phyloP scores from a whole-genome alignment of 30 jellyfish, hydroid and myxozoan genomes.

The Nemopilema nomurai region DNA sequence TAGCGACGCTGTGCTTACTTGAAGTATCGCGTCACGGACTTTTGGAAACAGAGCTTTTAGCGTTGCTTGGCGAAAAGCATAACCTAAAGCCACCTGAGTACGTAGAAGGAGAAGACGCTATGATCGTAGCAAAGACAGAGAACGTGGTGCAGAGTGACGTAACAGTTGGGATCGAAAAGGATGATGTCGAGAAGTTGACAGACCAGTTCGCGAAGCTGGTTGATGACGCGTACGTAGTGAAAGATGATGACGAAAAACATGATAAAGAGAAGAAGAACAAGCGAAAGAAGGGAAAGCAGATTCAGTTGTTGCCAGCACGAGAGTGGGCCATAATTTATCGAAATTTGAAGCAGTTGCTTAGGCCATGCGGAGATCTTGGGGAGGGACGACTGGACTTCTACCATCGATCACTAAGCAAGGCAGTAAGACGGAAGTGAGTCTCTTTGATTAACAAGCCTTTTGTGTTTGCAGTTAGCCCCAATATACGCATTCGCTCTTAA shows the following conservation, averaged over 20 bases:
- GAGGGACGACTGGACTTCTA: constrained; percentile 97
- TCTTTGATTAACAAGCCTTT: no score
- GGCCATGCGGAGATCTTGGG: constrained; percentile 98
- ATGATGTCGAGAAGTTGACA: constrained; percentile 84
- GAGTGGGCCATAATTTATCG: constrained; percentile 97
- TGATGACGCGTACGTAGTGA: constrained; percentile 84
- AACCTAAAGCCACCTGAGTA: constrained; percentile 51
- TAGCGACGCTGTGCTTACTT: constrained; percentile 90
- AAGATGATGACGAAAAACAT: constrained; percentile 57
- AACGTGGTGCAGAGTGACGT: constrained; percentile 49
- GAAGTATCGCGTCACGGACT: constrained; percentile 99
- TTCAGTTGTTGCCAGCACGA: constrained; percentile 84
- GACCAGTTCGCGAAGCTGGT: constrained; percentile 82
- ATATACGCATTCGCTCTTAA: no score
- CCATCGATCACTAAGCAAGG: constrained; percentile 97
- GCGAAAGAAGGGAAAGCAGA: constrained; percentile 72
- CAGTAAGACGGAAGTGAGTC: constrained; percentile 90
- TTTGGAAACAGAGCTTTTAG: constrained; percentile 88
- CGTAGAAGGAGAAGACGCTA: constrained; percentile 80
- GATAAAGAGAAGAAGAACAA: constrained; percentile 47
- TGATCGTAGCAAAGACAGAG: constrained; percentile 67
- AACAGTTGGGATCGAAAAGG: constrained; percentile 66
- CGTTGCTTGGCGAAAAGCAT: constrained; percentile 78
- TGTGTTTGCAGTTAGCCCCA: no score
- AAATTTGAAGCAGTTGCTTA: constrained; percentile 80